Conservation (phyloP, 2,888 invertebrate species). For the Oscheius onirici region DNA sequence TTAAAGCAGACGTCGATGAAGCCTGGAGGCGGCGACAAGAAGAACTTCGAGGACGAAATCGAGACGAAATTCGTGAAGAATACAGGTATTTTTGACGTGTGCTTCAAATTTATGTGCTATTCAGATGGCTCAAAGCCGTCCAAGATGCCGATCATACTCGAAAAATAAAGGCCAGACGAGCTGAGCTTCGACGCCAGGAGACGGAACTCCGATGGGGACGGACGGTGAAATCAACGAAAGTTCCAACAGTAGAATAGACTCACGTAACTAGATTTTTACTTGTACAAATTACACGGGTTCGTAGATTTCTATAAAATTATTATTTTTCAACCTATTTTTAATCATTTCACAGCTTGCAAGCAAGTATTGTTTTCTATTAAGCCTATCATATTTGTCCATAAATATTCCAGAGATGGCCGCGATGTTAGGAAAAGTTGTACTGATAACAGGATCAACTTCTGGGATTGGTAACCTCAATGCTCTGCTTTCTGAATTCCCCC, state of each 20-base stretch:
- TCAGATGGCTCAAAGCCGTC: slow-evolving; percentile 51
- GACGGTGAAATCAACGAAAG: background rate
- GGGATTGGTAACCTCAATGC: slow-evolving; percentile 42
- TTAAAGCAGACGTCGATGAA: slow-evolving; percentile 63
- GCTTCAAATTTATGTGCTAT: background rate
- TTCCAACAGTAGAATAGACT: background rate
- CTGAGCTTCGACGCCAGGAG: slow-evolving; percentile 28
- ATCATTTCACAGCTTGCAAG: background rate
- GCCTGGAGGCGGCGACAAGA: slow-evolving; percentile 47
- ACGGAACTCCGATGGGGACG: slow-evolving; percentile 12
- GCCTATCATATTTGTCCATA: background rate
- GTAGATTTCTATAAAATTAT: slow-evolving; percentile 12
- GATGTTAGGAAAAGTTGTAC: slow-evolving; percentile 38
- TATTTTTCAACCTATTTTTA: background rate
- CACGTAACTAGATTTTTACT: slow-evolving; percentile 3
- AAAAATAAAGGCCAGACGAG: slow-evolving; percentile 40
- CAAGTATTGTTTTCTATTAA: background rate
- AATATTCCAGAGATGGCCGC: background rate
- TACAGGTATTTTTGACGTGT: slow-evolving; percentile 42
- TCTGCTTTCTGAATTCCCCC: background rate
- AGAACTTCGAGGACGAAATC: slow-evolving; percentile 38
- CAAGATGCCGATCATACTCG: slow-evolving; percentile 47
- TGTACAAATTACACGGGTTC: slow-evolving; percentile 1
- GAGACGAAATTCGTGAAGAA: slow-evolving; percentile 58
- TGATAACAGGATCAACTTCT: slow-evolving; percentile 55